phyloP scores from a whole-genome alignment of 2,113 vertebrate genomes.

The Tupaia tana region DNA sequence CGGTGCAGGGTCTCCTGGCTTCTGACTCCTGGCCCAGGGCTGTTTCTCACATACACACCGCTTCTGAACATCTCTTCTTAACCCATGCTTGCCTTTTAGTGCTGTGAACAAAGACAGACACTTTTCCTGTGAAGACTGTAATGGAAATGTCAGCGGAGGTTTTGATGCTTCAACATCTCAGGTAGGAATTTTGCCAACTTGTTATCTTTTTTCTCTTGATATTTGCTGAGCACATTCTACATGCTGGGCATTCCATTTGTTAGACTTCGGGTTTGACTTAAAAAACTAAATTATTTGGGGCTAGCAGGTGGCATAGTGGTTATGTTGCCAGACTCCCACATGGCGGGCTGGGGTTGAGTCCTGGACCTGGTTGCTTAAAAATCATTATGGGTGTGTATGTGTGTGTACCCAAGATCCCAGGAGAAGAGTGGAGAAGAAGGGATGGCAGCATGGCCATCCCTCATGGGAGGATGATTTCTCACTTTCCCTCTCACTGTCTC shows the following conservation, averaged over 20 bases:
- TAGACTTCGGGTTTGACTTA: background rate
- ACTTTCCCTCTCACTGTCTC: no score
- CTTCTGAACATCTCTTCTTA: conserved; percentile 12
- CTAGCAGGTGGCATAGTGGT: no score
- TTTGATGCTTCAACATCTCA: conserved; percentile 95
- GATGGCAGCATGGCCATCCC: no score
- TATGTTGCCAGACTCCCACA: no score
- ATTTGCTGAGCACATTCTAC: background rate
- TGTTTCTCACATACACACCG: background rate
- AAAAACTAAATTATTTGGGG: background rate
- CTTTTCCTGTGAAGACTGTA: conserved; percentile 97
- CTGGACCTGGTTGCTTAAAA: no score
- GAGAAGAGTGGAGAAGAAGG: no score
- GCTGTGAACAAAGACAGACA: conserved; percentile 92
- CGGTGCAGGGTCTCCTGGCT: background rate
- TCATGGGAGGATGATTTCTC: no score
- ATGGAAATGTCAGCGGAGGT: conserved; percentile 94
- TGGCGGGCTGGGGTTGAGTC: no score
- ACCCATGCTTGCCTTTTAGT: conserved; percentile 84
- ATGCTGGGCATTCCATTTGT: background rate
- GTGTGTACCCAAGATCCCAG: no score
- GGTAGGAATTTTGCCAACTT: conserved; percentile 82
- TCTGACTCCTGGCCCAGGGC: background rate
- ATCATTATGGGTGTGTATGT: no score
- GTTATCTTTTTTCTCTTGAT: background rate